Evolutionary conservation across 2,888 invertebrate genomes (phyloP).

Genomic region (Selenia dentaria): DNA sequence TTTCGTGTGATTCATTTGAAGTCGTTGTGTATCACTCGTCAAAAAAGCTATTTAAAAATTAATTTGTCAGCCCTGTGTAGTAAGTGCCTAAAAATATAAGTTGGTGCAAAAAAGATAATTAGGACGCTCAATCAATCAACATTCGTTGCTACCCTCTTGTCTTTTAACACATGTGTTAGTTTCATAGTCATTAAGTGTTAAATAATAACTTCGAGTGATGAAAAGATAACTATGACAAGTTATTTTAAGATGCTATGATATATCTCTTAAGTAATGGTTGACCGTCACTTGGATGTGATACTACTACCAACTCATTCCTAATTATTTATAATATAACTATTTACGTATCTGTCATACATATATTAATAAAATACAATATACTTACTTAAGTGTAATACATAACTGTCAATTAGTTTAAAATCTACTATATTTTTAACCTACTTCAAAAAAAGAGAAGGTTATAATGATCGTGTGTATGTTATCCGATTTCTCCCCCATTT

Average conservation of each 20-base stretch:
- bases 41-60: not conserved
- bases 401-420: too few species aligned
- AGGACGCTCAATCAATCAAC: conserved; percentile 31
- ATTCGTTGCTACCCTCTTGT: conserved; percentile 14
- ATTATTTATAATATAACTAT: too few species aligned
- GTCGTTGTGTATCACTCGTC: too few species aligned
- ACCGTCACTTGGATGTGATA: not conserved
- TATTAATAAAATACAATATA: too few species aligned
- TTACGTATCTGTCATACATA: too few species aligned
- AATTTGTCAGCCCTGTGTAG: conserved; percentile 2
- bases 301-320: too few species aligned
- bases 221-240: conserved; percentile 10
- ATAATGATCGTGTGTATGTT: too few species aligned
- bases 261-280: not conserved
- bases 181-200: conserved; percentile 23
- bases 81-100: conserved; percentile 1
- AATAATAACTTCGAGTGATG: conserved; percentile 24
- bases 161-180: conserved; percentile 21
- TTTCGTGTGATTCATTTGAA: too few species aligned
- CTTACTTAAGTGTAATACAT: too few species aligned
- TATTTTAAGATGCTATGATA: conserved; percentile 14
- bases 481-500: too few species aligned
- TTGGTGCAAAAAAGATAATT: conserved; percentile 29
- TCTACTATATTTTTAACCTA: too few species aligned
- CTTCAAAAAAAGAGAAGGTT: too few species aligned